phyloP scores from a whole-genome alignment of 2,113 vertebrate species.

The Castor canadensis region DNA sequence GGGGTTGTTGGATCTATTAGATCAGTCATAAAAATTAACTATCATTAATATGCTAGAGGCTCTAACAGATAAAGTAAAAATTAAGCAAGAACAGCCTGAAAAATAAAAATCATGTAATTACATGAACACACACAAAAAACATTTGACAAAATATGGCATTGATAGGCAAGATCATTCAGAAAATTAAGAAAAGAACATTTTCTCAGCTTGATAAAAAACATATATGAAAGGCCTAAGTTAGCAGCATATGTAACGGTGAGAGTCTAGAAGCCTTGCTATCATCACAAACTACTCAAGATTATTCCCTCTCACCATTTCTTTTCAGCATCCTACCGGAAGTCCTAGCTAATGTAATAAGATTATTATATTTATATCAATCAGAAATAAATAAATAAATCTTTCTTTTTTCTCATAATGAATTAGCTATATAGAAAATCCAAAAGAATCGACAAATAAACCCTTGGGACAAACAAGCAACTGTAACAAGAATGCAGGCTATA shows the following conservation, averaged over 20 bases:
- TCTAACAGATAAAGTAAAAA: not conserved
- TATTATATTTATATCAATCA: too few species aligned
- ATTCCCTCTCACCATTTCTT: not conserved
- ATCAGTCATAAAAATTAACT: not conserved
- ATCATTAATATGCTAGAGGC: not conserved
- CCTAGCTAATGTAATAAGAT: not conserved
- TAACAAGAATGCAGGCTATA: not conserved
- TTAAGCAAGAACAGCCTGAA: not conserved
- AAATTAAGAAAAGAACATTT: not conserved
- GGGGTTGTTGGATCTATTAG: not conserved
- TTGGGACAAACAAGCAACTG: not conserved
- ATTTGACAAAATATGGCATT: not conserved
- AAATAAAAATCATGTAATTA: not conserved
- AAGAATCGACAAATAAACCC: not conserved
- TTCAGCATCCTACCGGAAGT: not conserved
- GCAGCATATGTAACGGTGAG: not conserved
- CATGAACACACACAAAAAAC: not conserved
- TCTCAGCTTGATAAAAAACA: not conserved
- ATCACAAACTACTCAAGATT: not conserved
- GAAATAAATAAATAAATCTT: not conserved
- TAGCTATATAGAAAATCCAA: not conserved
- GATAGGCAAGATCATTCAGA: not conserved
- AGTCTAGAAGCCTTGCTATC: not conserved
- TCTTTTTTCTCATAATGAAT: not conserved
- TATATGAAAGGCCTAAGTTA: not conserved